phyloP scores from a whole-genome alignment of 2,113 vertebrate species.

The Oplegnathus fasciatus region DNA sequence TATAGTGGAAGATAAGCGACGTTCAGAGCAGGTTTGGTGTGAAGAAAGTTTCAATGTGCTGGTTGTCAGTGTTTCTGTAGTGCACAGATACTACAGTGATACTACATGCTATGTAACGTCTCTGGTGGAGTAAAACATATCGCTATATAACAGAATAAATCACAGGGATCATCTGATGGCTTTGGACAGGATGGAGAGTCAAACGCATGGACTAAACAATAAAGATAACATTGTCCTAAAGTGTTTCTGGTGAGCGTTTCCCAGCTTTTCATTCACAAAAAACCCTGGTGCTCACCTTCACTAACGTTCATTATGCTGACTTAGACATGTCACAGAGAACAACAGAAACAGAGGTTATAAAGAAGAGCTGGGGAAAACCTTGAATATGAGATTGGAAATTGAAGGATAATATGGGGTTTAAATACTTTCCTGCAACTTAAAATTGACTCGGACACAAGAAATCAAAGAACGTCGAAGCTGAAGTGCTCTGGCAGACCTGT shows the following conservation, averaged over 20 bases:
- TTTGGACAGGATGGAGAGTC: slow-evolving; percentile 7
- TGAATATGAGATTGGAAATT: neutral
- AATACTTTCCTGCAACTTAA: neutral
- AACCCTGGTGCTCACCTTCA: neutral
- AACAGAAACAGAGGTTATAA: neutral
- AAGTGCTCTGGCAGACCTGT: slow-evolving; percentile 13
- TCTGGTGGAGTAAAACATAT: neutral
- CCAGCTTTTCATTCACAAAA: slow-evolving; percentile 7
- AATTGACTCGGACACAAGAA: neutral
- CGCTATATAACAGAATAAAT: slow-evolving; percentile 9
- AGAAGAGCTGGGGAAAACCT: neutral
- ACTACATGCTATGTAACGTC: neutral
- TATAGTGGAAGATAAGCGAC: slow-evolving; percentile 7
- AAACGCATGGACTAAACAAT: neutral
- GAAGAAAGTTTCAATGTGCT: slow-evolving; percentile 25
- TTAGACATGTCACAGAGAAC: slow-evolving; percentile 12
- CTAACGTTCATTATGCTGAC: slow-evolving; percentile 26
- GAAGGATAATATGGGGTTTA: neutral
- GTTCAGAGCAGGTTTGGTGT: slow-evolving; percentile 13
- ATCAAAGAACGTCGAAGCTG: neutral
- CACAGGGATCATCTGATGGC: slow-evolving; percentile 10
- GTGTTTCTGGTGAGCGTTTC: neutral
- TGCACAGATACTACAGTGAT: slow-evolving; percentile 9
- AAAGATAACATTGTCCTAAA: neutral
- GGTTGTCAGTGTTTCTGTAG: slow-evolving; percentile 39